A percentile compares a stretch with the other conserved stretches of the same genome.
phyloP scores from a whole-genome alignment of 2,113 vertebrate genomes.

The Tragelaphus strepsiceros region DNA sequence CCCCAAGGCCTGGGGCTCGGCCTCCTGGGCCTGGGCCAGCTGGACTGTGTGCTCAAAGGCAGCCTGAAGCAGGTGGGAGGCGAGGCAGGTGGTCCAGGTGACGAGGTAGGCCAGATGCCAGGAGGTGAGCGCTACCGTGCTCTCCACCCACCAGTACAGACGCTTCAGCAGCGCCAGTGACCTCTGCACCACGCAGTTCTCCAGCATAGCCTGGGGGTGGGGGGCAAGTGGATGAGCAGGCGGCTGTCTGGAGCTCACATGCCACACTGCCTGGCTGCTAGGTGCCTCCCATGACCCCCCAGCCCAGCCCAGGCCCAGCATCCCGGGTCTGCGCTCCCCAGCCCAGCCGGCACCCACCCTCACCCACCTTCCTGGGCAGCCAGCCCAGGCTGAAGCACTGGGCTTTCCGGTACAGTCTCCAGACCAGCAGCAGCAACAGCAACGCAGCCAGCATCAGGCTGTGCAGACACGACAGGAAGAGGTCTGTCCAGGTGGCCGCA shows the following conservation, averaged over 20 bases:
- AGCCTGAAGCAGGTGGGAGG: conserved; percentile 60
- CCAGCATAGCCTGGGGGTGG: background rate
- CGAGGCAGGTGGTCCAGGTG: conserved; percentile 64
- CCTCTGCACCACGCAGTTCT: background rate
- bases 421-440: conserved; percentile 36
- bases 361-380: conserved; percentile 39
- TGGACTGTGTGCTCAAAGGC: conserved; percentile 62
- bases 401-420: conserved; percentile 28
- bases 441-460: conserved; percentile 20
- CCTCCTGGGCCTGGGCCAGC: background rate
- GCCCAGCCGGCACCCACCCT: background rate
- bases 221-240: background rate
- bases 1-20: background rate
- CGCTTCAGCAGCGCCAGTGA: background rate
- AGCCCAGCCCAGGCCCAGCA: background rate
- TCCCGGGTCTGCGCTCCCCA: background rate
- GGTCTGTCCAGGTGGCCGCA: background rate
- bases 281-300: rapidly evolving
- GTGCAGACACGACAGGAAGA: conserved; percentile 32
- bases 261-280: background rate
- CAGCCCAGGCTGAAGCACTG: background rate
- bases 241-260: too few relatives aligned
- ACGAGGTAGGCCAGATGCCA: conserved; percentile 61
- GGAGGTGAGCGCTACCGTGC: rapidly evolving
- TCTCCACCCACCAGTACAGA: conserved; percentile 28